Percentiles rank a stretch among this genome's conserved stretches.
phyloP scores from a whole-genome alignment of 2,113 vertebrate species.

The Ammospiza nelsoni region DNA sequence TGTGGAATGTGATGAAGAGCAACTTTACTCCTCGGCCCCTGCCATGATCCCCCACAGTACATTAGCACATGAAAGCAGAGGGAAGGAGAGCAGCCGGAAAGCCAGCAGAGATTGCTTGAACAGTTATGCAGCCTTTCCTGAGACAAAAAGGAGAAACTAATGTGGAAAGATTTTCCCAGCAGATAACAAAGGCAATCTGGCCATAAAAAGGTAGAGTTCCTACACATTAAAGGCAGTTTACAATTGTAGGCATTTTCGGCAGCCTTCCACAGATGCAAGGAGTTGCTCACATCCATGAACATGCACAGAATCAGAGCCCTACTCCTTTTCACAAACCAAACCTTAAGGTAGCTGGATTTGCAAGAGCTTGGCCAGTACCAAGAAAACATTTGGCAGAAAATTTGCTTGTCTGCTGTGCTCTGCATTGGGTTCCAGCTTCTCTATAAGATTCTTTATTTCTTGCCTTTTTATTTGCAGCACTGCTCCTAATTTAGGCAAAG shows the following conservation, averaged over 20 bases:
- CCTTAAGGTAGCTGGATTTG: not conserved
- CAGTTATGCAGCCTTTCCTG: not conserved
- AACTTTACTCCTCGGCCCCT: not conserved
- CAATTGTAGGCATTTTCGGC: not conserved
- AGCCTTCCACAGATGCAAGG: not conserved
- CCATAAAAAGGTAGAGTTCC: not conserved
- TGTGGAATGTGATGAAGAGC: not conserved
- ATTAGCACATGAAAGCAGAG: slow-evolving; percentile 1
- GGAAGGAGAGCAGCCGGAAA: not conserved
- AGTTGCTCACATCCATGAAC: not conserved
- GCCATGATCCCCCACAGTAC: not conserved
- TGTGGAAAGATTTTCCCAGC: not conserved
- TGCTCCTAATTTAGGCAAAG: not conserved
- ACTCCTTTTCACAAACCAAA: not conserved
- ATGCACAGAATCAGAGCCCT: not conserved
- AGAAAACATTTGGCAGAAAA: not conserved
- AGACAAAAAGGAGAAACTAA: not conserved
- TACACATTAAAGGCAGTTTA: not conserved
- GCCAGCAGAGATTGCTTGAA: not conserved
- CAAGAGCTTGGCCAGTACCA: slow-evolving; percentile 8
- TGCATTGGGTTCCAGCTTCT: not conserved
- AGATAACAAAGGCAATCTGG: slow-evolving; percentile 3
- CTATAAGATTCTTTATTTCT: not conserved
- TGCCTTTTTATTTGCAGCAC: not conserved
- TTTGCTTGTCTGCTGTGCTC: not conserved